phyloP scores from a whole-genome alignment of 2,113 vertebrate genomes.

The Pleuronectes platessa region DNA sequence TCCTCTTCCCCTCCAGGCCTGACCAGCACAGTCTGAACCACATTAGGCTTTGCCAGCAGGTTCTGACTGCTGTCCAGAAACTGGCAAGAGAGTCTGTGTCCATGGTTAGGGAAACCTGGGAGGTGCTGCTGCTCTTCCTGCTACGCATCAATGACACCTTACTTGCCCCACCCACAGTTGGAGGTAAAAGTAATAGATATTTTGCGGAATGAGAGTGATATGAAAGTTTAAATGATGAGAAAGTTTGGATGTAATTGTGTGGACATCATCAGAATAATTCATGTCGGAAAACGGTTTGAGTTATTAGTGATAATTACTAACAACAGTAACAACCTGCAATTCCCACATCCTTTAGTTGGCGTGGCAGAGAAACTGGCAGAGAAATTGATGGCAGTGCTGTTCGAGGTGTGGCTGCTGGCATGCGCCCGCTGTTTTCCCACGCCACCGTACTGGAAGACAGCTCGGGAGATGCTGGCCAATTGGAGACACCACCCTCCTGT shows the following conservation, averaged over 20 bases:
- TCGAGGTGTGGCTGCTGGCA: slow-evolving; percentile 95
- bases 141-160: slow-evolving; percentile 95
- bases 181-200: slow-evolving; percentile 78
- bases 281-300: too few species aligned
- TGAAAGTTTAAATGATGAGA: too few species aligned
- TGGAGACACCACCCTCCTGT: slow-evolving; percentile 97
- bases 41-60: slow-evolving; percentile 92
- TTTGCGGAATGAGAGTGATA: too few species aligned
- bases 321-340: background rate
- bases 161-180: slow-evolving; percentile 91
- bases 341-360: slow-evolving; percentile 82
- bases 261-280: background rate
- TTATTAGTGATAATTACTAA: background rate
- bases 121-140: slow-evolving; percentile 94
- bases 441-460: slow-evolving; percentile 97
- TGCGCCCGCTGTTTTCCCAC: slow-evolving; percentile 95
- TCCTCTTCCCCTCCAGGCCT: slow-evolving; percentile 74
- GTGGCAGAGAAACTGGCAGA: slow-evolving; percentile 95
- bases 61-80: slow-evolving; percentile 94
- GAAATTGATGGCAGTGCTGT: slow-evolving; percentile 92
- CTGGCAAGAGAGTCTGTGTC: slow-evolving; percentile 90
- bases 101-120: slow-evolving; percentile 97
- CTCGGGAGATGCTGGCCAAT: slow-evolving; percentile 96
- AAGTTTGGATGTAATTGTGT: background rate
- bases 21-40: slow-evolving; percentile 90